Base-by-base conservation (phyloP, 1,140 invertebrate species). In the Pseudomyrmex flavicornis region DNA sequence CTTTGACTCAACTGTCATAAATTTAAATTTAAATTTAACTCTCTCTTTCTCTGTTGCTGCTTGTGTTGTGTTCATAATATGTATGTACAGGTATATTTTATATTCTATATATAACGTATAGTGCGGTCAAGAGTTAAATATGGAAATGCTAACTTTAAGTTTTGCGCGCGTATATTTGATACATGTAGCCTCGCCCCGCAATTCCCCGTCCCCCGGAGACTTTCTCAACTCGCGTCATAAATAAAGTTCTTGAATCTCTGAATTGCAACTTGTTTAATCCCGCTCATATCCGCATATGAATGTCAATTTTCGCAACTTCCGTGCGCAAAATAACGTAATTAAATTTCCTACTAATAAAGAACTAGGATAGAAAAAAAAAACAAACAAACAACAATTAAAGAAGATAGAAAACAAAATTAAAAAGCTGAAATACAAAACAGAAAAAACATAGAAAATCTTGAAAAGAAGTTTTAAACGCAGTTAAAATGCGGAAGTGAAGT, bases 131-230 rank as follows among this genome's bases (percentile, higher is more conserved):
- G 35, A 70, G 44, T 70, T 80, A 72, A 80, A 80, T 72, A 72
- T 59, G 65, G 35, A 80, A 61, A 72, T 72, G n/a, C 66, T 80
- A 72, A 80, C 66, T 72, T 48, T 59, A 80, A 80, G 66, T 80
- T 70, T 35, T 56, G 48, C 54, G 35, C 35, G 15, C 17, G 46
- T 70, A 44, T 80, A 80, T 70, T 54, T 80, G 26, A 46, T 26
- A 26, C 15, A 63, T 1, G n/a, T n/a, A 17, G 69, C 20, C 35
- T 13, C 44, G 35, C 35, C 35, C 35, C 35, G 35, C 35, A 35
- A 35, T 35, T 35, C 35, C 35, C 35, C 35, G 35, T n/a, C 5
- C 22, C 8, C 50, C 8, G 1, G 20, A 70, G n/a, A 26, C 26
- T 58, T 68, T 59, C 22, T 59, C 54, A 59, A 58, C 13, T 68